These are phyloP conservation scores for Neotragus moschatus DNA, from an alignment of 2,113 vertebrate species.

Conservation along the genomic window DNA sequence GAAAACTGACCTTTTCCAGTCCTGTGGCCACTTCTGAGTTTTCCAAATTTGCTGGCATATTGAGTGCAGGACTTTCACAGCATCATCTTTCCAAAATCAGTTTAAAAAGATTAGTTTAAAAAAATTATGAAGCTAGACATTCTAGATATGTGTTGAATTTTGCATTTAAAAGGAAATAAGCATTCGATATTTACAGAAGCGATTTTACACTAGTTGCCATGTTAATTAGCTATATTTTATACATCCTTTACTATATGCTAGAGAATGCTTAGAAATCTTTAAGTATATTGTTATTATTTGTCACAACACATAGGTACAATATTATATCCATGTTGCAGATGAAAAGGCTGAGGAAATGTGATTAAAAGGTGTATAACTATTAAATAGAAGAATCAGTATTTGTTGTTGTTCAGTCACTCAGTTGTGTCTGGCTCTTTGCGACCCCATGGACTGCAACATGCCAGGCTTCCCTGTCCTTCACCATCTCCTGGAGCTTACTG, in stretches of 20 bases:
- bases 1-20: no score
- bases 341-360: not conserved
- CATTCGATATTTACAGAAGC: not conserved
- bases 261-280: not conserved
- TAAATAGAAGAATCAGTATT: not conserved
- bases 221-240: not conserved
- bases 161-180: not conserved
- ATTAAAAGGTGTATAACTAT: not conserved
- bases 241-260: not conserved
- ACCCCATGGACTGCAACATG: not conserved
- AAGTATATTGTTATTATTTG: not conserved
- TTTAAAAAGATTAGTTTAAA: not conserved
- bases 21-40: no score
- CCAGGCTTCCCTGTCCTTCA: not conserved
- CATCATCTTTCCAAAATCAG: no score
- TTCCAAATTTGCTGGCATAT: no score
- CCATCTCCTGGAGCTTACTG: not conserved
- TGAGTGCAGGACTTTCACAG: no score
- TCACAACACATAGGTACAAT: not conserved
- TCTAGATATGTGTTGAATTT: not conserved
- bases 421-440: fast-evolving
- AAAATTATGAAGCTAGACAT: not conserved
- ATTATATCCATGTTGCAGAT: not conserved
- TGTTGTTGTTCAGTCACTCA: not conserved
- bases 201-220: not conserved